Evolutionary conservation across 2,113 vertebrate genomes (phyloP), one percentile per base, ranked within the genome.

Genomic region (Rhegmatorhina hoffmannsi): DNA sequence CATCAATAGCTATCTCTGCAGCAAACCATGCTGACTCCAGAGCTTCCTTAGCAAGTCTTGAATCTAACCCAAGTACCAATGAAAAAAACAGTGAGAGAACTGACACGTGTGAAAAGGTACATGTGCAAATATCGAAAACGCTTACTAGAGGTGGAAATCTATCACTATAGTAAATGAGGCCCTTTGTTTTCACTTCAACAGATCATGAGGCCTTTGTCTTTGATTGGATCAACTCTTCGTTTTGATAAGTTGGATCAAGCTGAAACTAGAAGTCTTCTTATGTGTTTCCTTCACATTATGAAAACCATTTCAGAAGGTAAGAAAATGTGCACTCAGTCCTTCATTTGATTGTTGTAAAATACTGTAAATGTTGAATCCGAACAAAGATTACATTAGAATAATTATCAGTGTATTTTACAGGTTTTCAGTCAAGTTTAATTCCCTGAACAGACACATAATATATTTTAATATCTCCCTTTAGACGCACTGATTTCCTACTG

Each of bases 271-370:
- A 98, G 99, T 91, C 98, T 99, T 76, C 98, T 99, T 40, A 98
- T 99, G 98, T 99, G 99, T 90, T 99, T 99, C 97, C 98, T 99
- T 90, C 99, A 99, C 97, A 99, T 99, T 84, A 99, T 99, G 99
- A 99, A 99, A 98, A 99, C 99, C 52, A 98, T 99, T 97, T 99
- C 99, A 0, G 99, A 99, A 94, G 99, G 99, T 99, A 97, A 98
- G 94, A 40, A 79, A 52, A 85, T 28, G 6, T 17, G 10, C 15
- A 1, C 25, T 53, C 16, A 0, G 24, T 55, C 5, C 23, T 49
- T 83, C 31, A n/a, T 43, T 77, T 86, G 1, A 0, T 68, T 62
- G 14, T 12, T 59, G 16, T 70, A 70, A 94, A 66, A 29, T 74
- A 20, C 24, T 69, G 34, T 46, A 68, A 44, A 33, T 59, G 15